Conservation (phyloP, 1,140 invertebrate species). For the Scaptomyza pallida region DNA sequence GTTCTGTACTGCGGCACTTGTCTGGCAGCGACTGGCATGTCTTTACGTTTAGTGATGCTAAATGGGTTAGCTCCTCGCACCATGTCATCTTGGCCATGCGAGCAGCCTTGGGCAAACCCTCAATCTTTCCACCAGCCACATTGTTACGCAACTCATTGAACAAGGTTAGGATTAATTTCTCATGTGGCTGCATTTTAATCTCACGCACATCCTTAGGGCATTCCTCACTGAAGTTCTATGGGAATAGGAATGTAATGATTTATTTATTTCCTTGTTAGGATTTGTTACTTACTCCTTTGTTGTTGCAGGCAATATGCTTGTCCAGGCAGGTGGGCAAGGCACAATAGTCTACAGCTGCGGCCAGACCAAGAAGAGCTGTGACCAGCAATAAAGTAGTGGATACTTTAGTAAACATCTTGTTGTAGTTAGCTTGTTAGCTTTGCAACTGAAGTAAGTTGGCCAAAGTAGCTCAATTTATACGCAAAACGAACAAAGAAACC, state of each 20-base stretch:
- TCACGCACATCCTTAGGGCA: slow-evolving; percentile 58
- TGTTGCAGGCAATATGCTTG: slow-evolving; percentile 71
- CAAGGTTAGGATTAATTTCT: slow-evolving; percentile 54
- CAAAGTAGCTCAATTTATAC: slow-evolving; percentile 12
- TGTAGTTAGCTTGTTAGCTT: not conserved
- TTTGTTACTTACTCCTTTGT: slow-evolving; percentile 61
- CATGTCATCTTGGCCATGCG: slow-evolving; percentile 75
- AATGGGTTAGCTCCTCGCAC: slow-evolving; percentile 62
- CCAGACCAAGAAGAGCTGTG: not conserved
- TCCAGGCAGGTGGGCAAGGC: slow-evolving; percentile 67
- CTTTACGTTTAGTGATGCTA: slow-evolving; percentile 56
- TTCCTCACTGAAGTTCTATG: slow-evolving; percentile 56
- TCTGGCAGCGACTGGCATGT: slow-evolving; percentile 62
- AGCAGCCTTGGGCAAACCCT: slow-evolving; percentile 49
- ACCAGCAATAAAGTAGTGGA: slow-evolving; percentile 1
- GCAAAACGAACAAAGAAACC: not conserved
- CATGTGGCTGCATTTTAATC: slow-evolving; percentile 40
- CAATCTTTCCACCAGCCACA: slow-evolving; percentile 54
- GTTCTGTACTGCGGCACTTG: slow-evolving; percentile 72
- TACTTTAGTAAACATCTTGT: slow-evolving; percentile 1
- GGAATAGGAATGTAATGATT: accelerated
- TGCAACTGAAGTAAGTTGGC: slow-evolving; percentile 2
- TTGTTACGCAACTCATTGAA: slow-evolving; percentile 69
- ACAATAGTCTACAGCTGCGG: slow-evolving; percentile 52
- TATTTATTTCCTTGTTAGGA: not conserved